Evolutionary conservation across 2,797 vertebrate genomes (phyloP).

Genomic region (Mormyrops boulengeri): DNA sequence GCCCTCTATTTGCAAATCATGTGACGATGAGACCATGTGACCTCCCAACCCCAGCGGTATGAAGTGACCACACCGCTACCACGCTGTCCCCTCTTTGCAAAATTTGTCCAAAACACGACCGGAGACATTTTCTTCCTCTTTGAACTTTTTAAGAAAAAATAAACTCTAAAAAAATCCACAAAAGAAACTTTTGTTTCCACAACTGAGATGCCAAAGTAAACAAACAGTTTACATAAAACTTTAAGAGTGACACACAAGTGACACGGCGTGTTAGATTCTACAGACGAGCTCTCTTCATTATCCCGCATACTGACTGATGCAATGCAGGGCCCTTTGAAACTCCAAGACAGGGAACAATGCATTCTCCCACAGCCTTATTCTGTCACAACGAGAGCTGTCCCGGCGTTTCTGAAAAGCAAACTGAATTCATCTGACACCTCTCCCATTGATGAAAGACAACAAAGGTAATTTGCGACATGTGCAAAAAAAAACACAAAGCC

Average conservation of each 20-base stretch:
- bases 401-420: conserved; percentile 26
- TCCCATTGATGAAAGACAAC: conserved; percentile 37
- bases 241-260: conserved; percentile 24
- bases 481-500: conserved; percentile 17
- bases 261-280: conserved; percentile 27
- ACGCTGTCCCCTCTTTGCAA: neutral
- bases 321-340: conserved; percentile 44
- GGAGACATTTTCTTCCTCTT: neutral
- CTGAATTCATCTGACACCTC: conserved; percentile 37
- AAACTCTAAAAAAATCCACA: neutral
- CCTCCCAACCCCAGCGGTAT: neutral
- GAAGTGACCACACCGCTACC: neutral
- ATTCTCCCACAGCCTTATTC: conserved; percentile 41
- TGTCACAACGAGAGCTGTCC: conserved; percentile 42
- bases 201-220: conserved; percentile 30
- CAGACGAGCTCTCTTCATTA: conserved; percentile 41
- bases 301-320: conserved; percentile 37
- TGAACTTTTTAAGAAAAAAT: neutral
- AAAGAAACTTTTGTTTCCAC: conserved; percentile 19
- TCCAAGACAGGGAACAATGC: conserved; percentile 33
- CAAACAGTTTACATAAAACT: conserved; percentile 30
- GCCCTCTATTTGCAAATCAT: neutral
- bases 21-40: neutral
- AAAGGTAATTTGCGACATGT: conserved; percentile 35
- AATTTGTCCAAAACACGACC: neutral